Percentiles rank a stretch among this genome's conserved stretches.
Evolutionary conservation across 2,888 invertebrate species (phyloP).

Genomic region (Cyclophora punctaria): DNA sequence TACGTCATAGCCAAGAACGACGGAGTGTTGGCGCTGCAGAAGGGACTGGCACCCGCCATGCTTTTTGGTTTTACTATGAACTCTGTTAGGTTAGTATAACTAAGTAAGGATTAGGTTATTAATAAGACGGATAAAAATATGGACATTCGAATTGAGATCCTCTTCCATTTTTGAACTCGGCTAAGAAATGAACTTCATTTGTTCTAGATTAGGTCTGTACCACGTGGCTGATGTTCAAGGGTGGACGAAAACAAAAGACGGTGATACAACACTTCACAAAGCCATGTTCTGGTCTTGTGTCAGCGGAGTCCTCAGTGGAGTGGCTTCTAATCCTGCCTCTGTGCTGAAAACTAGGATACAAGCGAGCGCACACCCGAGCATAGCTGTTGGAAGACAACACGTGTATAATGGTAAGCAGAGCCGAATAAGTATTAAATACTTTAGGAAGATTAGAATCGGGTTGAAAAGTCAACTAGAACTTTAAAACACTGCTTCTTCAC

Average conservation of each 20-base stretch:
- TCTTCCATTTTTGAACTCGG: too few species aligned
- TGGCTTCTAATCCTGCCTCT: conserved; percentile 83
- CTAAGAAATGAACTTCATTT: not conserved
- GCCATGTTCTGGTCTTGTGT: conserved; percentile 57
- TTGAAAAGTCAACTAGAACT: too few species aligned
- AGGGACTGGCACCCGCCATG: conserved; percentile 87
- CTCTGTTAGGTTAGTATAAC: conserved; percentile 53
- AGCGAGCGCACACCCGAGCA: conserved; percentile 79
- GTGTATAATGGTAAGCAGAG: conserved; percentile 67
- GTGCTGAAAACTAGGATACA: conserved; percentile 88
- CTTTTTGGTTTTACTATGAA: conserved; percentile 83
- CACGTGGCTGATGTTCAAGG: conserved; percentile 77
- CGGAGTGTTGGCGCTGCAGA: conserved; percentile 82
- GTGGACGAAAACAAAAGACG: conserved; percentile 55
- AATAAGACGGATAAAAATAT: too few species aligned
- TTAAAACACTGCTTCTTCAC: too few species aligned
- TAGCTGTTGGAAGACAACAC: conserved; percentile 91
- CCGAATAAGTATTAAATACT: too few species aligned
- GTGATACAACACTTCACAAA: conserved; percentile 48
- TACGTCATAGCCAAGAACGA: conserved; percentile 82
- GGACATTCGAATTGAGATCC: too few species aligned
- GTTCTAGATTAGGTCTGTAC: conserved; percentile 76
- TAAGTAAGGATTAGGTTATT: not conserved
- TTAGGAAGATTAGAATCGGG: too few species aligned
- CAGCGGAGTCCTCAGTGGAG: conserved; percentile 81